These are phyloP conservation scores for Scaptomyza polygonia DNA, from an alignment of 2,888 invertebrate genomes.

Conservation along the genomic window DNA sequence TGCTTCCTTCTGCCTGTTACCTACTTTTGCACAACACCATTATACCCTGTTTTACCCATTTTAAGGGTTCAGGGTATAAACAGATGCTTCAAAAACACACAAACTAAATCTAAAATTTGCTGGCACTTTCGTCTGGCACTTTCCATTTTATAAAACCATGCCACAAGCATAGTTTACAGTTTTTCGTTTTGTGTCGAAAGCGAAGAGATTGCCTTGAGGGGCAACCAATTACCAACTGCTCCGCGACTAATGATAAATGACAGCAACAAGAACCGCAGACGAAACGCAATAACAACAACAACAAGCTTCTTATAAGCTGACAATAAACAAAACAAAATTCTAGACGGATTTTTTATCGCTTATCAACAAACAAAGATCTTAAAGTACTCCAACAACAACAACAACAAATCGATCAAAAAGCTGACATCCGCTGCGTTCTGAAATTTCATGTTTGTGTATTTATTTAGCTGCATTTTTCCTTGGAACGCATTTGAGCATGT, in stretches of 20 bases:
- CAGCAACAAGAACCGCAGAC: conserved; percentile 28
- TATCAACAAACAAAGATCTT: conserved; percentile 62
- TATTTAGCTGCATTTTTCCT: conserved; percentile 52
- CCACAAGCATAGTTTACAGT: conserved; percentile 4
- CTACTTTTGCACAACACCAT: no score
- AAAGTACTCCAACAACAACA: conserved; percentile 32
- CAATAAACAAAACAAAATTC: conserved; percentile 49
- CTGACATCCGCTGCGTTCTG: conserved; percentile 38
- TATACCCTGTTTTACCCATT: no score
- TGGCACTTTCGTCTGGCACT: conserved; percentile 44
- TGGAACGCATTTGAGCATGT: conserved; percentile 33
- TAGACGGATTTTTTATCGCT: no score
- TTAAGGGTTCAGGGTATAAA: no score
- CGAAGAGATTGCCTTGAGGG: conserved; percentile 24
- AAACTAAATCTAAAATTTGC: conserved; percentile 10
- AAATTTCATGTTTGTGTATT: conserved; percentile 1
- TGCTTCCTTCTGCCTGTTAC: no score
- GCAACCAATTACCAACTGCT: conserved; percentile 55
- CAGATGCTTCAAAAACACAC: conserved; percentile 20
- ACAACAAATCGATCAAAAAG: conserved; percentile 73
- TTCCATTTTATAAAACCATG: conserved; percentile 47
- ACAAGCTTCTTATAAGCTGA: conserved; percentile 35
- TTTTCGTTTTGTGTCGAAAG: conserved; percentile 16
- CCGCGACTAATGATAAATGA: conserved; percentile 73
- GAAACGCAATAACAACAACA: conserved; percentile 5